Evolutionary conservation across 2,797 vertebrate genomes (phyloP), one percentile per base, ranked within the genome.

Genomic region (Danio albolineatus): DNA sequence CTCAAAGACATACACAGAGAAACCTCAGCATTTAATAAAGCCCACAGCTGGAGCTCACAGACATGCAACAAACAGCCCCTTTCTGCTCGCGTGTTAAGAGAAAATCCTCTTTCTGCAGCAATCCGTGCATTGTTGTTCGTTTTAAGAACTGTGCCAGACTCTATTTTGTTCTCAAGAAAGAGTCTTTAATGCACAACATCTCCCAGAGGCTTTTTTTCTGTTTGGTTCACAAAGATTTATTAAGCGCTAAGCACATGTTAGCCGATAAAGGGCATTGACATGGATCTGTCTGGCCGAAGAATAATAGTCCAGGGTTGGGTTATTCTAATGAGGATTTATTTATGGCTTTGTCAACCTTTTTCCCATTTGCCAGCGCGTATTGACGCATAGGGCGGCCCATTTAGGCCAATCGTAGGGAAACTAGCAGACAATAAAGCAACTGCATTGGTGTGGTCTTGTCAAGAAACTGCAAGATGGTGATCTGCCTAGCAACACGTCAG

Each of bases 401-500:
- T 78, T 56, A 64, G 44, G 62, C 64, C 28, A 51, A 49, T 17
- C 7, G 16, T 64, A 28, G 28, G 60, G 75, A 77, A 53, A 51
- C 39, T 54, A 67, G 54, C 54, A 82, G 76, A 82, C 80, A 60
- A 66, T 82, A 66, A 78, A 80, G 62, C 77, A 54, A 73, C 69
- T 73, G 78, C 51, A 75, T 74, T 73, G 54, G 78, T 80, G 83
- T 79, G 81, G 79, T 81, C 78, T 79, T 85, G 84, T 85, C 85
- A 84, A 78, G 84, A 81, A 80, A 83, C 78, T 73, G 76, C 77
- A 78, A 75, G 82, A 81, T 83, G 85, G 80, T 76, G 83, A 87
- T 89, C 86, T 89, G 89, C 87, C 86, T 88, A 86, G 87, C 85
- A 86, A 89, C 89, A 86, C 81, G 70, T 76, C 79, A 83, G 81